Conservation (phyloP, 2,797 vertebrate genomes). For the Pristis pectinata region DNA sequence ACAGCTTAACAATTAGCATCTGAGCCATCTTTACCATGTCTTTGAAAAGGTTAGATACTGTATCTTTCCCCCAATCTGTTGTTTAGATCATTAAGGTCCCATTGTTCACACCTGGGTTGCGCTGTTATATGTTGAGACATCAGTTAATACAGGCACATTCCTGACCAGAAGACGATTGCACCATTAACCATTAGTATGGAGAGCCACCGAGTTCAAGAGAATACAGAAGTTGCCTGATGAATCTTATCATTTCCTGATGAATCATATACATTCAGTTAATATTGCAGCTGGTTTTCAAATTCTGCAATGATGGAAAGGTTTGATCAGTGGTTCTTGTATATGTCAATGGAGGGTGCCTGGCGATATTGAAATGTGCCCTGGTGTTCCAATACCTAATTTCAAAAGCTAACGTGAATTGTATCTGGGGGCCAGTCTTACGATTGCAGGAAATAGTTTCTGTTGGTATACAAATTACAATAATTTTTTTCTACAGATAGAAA, state of each 20-base stretch:
- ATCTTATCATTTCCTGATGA: too few species aligned
- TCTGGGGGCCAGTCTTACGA: neutral
- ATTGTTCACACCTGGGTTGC: neutral
- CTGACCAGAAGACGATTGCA: neutral
- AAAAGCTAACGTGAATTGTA: neutral
- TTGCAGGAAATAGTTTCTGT: neutral
- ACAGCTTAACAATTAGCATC: neutral
- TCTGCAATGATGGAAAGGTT: neutral
- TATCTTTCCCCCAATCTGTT: neutral
- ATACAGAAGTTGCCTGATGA: neutral
- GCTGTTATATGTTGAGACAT: neutral
- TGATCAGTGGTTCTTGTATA: neutral
- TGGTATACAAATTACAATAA: neutral
- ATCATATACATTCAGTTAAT: neutral
- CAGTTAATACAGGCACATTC: neutral
- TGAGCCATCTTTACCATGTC: neutral
- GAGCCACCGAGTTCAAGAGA: neutral
- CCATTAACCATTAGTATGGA: neutral
- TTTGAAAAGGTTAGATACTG: neutral
- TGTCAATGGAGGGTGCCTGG: neutral
- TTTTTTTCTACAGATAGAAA: neutral
- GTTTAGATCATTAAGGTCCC: neutral
- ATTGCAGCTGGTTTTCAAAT: neutral
- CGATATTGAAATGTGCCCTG: neutral
- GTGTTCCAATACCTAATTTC: neutral